phyloP scores from a whole-genome alignment of 2,888 invertebrate species.

The Carcina quercana region DNA sequence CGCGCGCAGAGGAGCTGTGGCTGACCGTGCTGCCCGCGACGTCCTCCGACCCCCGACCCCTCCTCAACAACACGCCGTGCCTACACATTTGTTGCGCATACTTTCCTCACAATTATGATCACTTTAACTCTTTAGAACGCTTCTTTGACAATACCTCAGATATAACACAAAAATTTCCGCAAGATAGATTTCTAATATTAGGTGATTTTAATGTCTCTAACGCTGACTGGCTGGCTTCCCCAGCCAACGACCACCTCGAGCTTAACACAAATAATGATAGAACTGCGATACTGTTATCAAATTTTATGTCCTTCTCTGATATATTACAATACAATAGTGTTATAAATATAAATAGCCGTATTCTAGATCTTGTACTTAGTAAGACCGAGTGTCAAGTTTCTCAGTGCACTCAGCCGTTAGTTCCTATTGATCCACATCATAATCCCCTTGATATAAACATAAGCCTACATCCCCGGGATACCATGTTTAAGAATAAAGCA shows the following conservation, averaged over 20 bases:
- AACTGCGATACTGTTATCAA: neutral
- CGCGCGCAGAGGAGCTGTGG: neutral
- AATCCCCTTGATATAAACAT: slow-evolving; percentile 2
- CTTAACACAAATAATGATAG: neutral
- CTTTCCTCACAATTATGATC: too few species aligned
- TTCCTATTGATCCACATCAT: slow-evolving; percentile 4
- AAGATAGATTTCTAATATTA: neutral
- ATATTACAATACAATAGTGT: slow-evolving; percentile 5
- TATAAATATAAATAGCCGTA: slow-evolving; percentile 2
- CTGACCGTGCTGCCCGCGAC: too few species aligned
- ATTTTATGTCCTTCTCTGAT: slow-evolving; percentile 5
- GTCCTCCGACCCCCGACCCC: too few species aligned
- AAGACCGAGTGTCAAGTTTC: too few species aligned
- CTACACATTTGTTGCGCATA: too few species aligned
- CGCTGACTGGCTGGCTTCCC: slow-evolving; percentile 1
- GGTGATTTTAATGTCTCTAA: slow-evolving; percentile 2
- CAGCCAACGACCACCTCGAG: neutral
- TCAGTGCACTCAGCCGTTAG: slow-evolving; percentile 1
- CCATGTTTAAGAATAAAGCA: neutral
- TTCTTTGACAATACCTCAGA: neutral
- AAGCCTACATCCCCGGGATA: neutral
- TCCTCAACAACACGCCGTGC: too few species aligned
- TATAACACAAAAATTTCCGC: neutral
- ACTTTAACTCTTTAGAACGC: neutral
- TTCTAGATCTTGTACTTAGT: slow-evolving; percentile 8